These are phyloP conservation scores for Myrmecophaga tridactyla DNA, from an alignment of 2,113 vertebrate genomes.

Conservation along the genomic window DNA sequence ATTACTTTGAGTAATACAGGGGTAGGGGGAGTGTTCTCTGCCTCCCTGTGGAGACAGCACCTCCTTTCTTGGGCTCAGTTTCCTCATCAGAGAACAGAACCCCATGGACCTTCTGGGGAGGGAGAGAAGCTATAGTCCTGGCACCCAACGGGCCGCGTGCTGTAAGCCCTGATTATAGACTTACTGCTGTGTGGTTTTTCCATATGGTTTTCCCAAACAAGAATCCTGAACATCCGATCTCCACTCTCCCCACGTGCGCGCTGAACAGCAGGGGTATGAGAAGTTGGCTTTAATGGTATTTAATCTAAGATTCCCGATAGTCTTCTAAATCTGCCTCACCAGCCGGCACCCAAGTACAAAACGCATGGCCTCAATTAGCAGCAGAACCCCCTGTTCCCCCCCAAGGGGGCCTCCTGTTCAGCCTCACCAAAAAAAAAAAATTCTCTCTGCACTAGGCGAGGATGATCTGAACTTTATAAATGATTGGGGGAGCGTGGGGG, in stretches of 20 bases:
- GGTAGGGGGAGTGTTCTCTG: neutral
- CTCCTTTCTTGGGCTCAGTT: constrained; percentile 67
- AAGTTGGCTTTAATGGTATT: constrained; percentile 81
- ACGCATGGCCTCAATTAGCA: constrained; percentile 76
- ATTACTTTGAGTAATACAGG: neutral
- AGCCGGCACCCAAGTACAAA: constrained; percentile 76
- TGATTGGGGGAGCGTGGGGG: neutral
- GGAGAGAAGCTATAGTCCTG: constrained; percentile 53
- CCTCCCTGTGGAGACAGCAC: neutral
- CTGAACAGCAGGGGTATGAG: constrained; percentile 81
- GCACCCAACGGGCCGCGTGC: constrained; percentile 68
- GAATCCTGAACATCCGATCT: constrained; percentile 79
- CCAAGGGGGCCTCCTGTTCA: constrained; percentile 56
- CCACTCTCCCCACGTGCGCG: constrained; percentile 63
- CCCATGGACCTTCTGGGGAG: constrained; percentile 39
- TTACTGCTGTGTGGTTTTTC: constrained; percentile 76
- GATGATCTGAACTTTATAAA: neutral
- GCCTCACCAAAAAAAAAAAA: neutral
- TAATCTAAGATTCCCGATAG: constrained; percentile 80
- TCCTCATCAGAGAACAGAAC: constrained; percentile 74
- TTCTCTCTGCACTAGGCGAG: neutral
- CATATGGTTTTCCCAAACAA: constrained; percentile 81
- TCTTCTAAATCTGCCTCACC: constrained; percentile 79
- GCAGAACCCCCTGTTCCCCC: constrained; percentile 55
- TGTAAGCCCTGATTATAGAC: constrained; percentile 78